Percentiles rank a stretch among this genome's conserved stretches.
Evolutionary conservation across 2,888 invertebrate species (phyloP).

Genomic region (Tenthredo scrophulariae): DNA sequence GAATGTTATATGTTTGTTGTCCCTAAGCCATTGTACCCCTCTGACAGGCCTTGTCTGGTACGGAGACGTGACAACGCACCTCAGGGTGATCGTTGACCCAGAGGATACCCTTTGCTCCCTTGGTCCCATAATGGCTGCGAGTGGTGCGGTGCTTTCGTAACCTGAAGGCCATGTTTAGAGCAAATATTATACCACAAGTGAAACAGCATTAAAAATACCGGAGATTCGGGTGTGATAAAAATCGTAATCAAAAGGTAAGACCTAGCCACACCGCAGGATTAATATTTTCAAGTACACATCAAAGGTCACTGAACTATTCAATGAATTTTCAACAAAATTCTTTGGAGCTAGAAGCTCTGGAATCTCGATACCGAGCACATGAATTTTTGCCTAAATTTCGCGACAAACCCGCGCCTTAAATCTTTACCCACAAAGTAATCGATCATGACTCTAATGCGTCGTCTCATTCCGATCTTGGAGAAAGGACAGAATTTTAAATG

Average conservation of each 20-base stretch:
- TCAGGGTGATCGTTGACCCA: conserved; percentile 81
- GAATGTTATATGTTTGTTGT: conserved; percentile 80
- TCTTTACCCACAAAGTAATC: not conserved
- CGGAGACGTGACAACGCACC: conserved; percentile 80
- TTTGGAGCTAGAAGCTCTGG: not conserved
- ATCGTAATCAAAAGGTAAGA: not conserved
- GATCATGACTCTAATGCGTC: not conserved
- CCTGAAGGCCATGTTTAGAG: conserved; percentile 70
- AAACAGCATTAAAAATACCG: conserved; percentile 19
- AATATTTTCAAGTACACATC: not conserved
- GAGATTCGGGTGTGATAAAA: not conserved
- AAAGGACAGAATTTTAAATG: not conserved
- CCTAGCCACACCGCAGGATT: not conserved
- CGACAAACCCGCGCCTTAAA: not conserved
- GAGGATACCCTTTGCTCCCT: conserved; percentile 80
- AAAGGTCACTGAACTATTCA: not conserved
- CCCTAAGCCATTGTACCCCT: conserved; percentile 81
- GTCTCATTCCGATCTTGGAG: not conserved
- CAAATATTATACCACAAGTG: conserved; percentile 61
- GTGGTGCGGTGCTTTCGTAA: conserved; percentile 76
- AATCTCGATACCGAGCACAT: not conserved
- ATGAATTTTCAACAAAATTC: not conserved
- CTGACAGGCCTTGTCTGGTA: conserved; percentile 76
- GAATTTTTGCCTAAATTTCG: not conserved
- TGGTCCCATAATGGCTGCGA: conserved; percentile 81